phyloP scores from a whole-genome alignment of 2,888 invertebrate species.

The Empis stercorea region DNA sequence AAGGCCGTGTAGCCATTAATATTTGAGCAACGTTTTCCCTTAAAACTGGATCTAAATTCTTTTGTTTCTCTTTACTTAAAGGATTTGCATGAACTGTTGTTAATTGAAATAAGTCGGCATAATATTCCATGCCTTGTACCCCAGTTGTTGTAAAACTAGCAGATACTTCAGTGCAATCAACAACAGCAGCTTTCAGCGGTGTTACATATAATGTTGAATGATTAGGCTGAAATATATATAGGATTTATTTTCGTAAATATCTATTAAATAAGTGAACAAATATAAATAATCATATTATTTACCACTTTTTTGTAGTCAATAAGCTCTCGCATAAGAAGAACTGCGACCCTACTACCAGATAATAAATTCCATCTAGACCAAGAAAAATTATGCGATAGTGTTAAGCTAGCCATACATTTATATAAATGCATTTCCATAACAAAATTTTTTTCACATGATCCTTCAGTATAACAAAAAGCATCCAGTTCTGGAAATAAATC shows the following conservation, averaged over 20 bases:
- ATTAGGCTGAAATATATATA: conserved; percentile 23
- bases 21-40: conserved; percentile 32
- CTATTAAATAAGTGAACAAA: neutral
- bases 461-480: conserved; percentile 57
- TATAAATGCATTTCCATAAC: conserved; percentile 62
- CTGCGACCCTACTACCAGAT: conserved; percentile 36
- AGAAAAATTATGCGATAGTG: conserved; percentile 60
- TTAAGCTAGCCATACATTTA: conserved; percentile 62
- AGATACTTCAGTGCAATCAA: conserved; percentile 66
- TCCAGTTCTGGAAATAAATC: conserved; percentile 75
- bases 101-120: conserved; percentile 59
- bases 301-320: conserved; percentile 33
- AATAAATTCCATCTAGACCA: conserved; percentile 64
- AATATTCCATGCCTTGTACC: conserved; percentile 41
- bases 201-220: conserved; percentile 44
- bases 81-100: conserved; percentile 43
- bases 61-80: conserved; percentile 27
- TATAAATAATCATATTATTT: neutral
- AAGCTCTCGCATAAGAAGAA: conserved; percentile 31
- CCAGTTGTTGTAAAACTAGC: conserved; percentile 47
- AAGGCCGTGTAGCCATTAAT: conserved; percentile 29
- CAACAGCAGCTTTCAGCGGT: conserved; percentile 50
- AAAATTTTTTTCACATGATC: conserved; percentile 54
- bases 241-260: too few relatives aligned
- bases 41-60: conserved; percentile 28